A percentile compares a stretch with the other conserved stretches of the same genome.
Conservation (phyloP, 1,140 invertebrate species). For the Gryllus bimaculatus region DNA sequence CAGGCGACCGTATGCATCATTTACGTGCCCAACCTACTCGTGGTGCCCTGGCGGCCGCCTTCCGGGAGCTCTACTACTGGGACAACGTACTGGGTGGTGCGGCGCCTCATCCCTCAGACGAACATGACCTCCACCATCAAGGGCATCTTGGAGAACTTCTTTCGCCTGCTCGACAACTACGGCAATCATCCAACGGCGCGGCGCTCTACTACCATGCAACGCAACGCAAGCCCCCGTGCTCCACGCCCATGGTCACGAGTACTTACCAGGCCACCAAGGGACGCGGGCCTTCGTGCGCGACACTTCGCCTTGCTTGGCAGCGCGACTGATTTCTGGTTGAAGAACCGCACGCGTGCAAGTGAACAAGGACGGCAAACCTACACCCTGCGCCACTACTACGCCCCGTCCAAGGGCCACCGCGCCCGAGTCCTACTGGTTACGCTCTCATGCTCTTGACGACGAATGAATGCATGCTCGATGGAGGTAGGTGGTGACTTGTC, state of each 20-base stretch:
- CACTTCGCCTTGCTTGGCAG: slow-evolving; percentile 62
- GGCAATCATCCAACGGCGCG: slow-evolving; percentile 74
- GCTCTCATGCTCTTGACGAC: slow-evolving; percentile 26
- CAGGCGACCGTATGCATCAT: slow-evolving; percentile 64
- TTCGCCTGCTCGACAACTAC: slow-evolving; percentile 51
- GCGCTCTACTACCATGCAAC: slow-evolving; percentile 62
- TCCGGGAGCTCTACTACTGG: slow-evolving; percentile 83
- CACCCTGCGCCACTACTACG: slow-evolving; percentile 58
- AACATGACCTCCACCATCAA: slow-evolving; percentile 62
- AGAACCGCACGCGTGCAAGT: slow-evolving; percentile 57
- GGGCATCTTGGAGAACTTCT: slow-evolving; percentile 69
- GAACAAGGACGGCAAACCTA: slow-evolving; percentile 51
- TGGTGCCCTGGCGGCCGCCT: slow-evolving; percentile 83
- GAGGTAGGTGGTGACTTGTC: no score
- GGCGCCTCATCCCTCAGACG: slow-evolving; percentile 62
- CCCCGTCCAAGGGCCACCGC: slow-evolving; percentile 61
- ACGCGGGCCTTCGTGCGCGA: slow-evolving; percentile 58
- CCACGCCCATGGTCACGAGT: slow-evolving; percentile 70
- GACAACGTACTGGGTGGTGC: slow-evolving; percentile 81
- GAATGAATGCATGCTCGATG: not conserved
- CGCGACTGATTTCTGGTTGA: slow-evolving; percentile 74
- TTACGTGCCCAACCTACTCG: slow-evolving; percentile 66
- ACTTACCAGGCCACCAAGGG: slow-evolving; percentile 59
- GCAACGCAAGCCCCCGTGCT: slow-evolving; percentile 80
- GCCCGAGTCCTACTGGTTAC: slow-evolving; percentile 86